Base-by-base conservation (phyloP, 2,888 invertebrate genomes). In the Oxyteleia sp. region DNA sequence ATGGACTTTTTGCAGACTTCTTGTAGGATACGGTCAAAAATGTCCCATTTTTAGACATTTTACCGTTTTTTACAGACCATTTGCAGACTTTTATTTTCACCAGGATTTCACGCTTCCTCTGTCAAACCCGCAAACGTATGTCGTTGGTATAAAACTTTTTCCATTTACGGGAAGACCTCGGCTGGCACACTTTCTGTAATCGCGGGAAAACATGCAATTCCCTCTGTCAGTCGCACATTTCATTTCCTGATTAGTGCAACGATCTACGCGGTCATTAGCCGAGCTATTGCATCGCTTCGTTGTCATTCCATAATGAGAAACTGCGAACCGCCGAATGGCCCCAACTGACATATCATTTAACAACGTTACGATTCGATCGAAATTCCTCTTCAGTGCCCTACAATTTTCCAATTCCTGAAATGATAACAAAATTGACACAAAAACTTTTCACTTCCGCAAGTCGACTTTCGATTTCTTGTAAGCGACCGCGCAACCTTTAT, bases 171-270 rank as follows among this genome's bases (percentile, higher is more conserved):
- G 57, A 59, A 61, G 79, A 84, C 78, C 72, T 69, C 41, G 66
- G 47, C 47, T 81, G 90, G 87, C 89, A 89, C 87, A 89, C 88
- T 90, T 90, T 88, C 88, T 80, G 89, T 86, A 88, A 89, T 88
- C 89, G 86, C 90, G 89, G 87, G 89, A 91, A 92, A 92, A 89
- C 90, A 88, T 91, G 90, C 91, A 91, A 91, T 90, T 90, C 89
- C 82, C 87, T 82, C 78, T 68, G 74, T 63, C 63, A 82, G 85
- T 83, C 84, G 86, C 86, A 88, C 86, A 83, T 89, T 90, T 89
- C 88, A 88, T 91, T 92, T 92, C 92, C 92, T 91, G 92, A 91
- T 92, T 91, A 88, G 87, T 89, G 90, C 91, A 91, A 92, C 87
- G 88, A 90, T 90, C 89, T 83, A 84, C 85, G 87, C 82, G 88